Conservation (phyloP, 2,113 vertebrate genomes). For the Phoenicopterus ruber region DNA sequence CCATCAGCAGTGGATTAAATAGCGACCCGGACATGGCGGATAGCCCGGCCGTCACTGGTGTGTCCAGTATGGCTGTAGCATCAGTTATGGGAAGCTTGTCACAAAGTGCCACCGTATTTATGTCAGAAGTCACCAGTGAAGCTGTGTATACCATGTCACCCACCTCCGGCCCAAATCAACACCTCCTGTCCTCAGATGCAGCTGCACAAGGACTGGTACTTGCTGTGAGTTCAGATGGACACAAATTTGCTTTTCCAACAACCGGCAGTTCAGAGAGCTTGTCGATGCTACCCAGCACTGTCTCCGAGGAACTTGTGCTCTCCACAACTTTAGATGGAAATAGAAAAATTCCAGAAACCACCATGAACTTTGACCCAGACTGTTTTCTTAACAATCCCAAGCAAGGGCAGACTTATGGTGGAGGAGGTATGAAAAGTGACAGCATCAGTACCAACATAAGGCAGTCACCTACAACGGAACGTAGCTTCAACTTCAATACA, state of each 20-base stretch:
- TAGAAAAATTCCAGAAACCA: constrained; percentile 93
- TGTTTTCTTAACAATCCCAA: constrained; percentile 99
- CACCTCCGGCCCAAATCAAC: constrained; percentile 87
- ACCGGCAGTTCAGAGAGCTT: constrained; percentile 84
- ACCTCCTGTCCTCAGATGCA: constrained; percentile 90
- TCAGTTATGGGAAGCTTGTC: constrained; percentile 94
- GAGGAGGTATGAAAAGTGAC: constrained; percentile 90
- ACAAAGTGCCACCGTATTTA: constrained; percentile 93
- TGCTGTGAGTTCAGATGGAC: constrained; percentile 90
- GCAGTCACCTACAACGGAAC: constrained; percentile 84
- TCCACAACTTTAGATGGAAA: constrained; percentile 91
- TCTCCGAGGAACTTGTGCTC: constrained; percentile 94
- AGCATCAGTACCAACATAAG: constrained; percentile 79
- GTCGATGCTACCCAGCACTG: constrained; percentile 87
- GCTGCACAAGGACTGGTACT: constrained; percentile 90
- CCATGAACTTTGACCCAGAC: constrained; percentile 99
- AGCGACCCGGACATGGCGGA: constrained; percentile 95
- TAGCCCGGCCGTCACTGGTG: constrained; percentile 92
- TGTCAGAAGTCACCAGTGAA: constrained; percentile 95
- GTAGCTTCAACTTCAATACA: constrained; percentile 84
- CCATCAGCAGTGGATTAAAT: constrained; percentile 98
- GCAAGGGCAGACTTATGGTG: constrained; percentile 98
- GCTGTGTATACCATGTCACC: constrained; percentile 97
- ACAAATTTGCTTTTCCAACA: constrained; percentile 95
- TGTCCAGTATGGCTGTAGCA: constrained; percentile 91